Evolutionary conservation across 2,888 invertebrate genomes (phyloP), one percentile per base, ranked within the genome.

Genomic region (Dryococelus australis): DNA sequence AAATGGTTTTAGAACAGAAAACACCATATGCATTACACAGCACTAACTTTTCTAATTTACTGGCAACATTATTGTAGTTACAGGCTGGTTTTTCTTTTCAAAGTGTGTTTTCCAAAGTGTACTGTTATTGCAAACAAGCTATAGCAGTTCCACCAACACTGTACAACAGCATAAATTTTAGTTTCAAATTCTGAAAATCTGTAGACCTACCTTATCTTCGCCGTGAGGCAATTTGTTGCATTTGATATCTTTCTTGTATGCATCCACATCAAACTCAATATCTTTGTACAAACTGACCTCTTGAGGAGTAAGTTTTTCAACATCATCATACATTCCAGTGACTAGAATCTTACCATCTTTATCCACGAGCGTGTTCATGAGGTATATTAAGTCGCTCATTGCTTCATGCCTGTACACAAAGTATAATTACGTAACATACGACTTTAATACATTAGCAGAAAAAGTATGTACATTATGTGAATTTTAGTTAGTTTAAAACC

Each of bases 321-420:
- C 98, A 89, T 97, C 96, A 89, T 98, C 96, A 92, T 97, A 95
- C 83, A 99, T 94, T 84, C 96, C 97, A 10, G 97, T 96, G 86
- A 99, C 93, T 47, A 96, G 93, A 90, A 99, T 98, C 89, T 96
- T 96, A 10, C 99, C 99, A 90, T 98, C 95, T 88, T 95, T 95
- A 92, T 98, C 98, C 0, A 97, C 96, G 89, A 99, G 93, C 20
- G 96, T 95, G 91, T 96, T 95, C 93, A 99, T 94, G 84, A 99
- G 92, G 91, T 97, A 96, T 89, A 99, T 95, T 86, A 99, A 94
- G 93, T 99, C 99, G 0, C 96, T 93, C 97, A 99, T 97, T 0
- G 97, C 98, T 93, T 98, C 98, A 91, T 96, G 94, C 9, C 95
- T 95, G 90, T 92, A 93, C 91, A 93, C 92, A 47, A 47, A 47